phyloP scores from a whole-genome alignment of 35 echinoderm and acorn worm genomes.

The Strongylocentrotus purpuratus region DNA sequence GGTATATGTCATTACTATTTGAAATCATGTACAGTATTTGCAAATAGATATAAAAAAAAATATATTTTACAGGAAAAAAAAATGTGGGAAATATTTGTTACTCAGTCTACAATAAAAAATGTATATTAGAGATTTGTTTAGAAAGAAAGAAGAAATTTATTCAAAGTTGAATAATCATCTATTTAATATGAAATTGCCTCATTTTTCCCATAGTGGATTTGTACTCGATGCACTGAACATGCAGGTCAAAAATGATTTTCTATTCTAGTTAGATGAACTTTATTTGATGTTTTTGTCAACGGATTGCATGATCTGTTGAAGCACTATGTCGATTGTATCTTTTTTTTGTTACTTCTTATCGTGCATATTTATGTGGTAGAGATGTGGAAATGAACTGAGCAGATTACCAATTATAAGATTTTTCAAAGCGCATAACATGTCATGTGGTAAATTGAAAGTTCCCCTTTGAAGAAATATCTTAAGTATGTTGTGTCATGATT shows the following conservation, averaged over 20 bases:
- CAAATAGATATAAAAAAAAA: not conserved
- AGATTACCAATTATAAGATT: no score
- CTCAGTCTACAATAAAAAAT: slow-evolving; percentile 1
- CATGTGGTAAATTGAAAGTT: not conserved
- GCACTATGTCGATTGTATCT: not conserved
- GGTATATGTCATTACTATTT: not conserved
- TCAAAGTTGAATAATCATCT: not conserved
- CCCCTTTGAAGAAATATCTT: not conserved
- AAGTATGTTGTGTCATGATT: not conserved
- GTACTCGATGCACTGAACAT: not conserved
- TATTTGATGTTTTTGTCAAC: not conserved
- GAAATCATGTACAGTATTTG: slow-evolving; percentile 12
- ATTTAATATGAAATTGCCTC: slow-evolving; percentile 19
- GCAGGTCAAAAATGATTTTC: not conserved
- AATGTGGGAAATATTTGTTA: slow-evolving; percentile 13
- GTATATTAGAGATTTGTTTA: not conserved
- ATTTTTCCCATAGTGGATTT: slow-evolving; percentile 11
- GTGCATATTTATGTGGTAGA: not conserved
- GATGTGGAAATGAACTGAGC: not conserved
- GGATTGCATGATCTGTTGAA: not conserved
- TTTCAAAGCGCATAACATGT: not conserved
- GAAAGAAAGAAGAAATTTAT: not conserved
- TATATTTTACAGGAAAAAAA: slow-evolving; percentile 14
- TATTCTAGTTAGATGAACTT: slow-evolving; percentile 12
- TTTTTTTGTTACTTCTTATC: not conserved